Percentiles rank a stretch among this genome's conserved stretches.
phyloP scores from a whole-genome alignment of 2,113 vertebrate genomes.

The Grantiella picta region DNA sequence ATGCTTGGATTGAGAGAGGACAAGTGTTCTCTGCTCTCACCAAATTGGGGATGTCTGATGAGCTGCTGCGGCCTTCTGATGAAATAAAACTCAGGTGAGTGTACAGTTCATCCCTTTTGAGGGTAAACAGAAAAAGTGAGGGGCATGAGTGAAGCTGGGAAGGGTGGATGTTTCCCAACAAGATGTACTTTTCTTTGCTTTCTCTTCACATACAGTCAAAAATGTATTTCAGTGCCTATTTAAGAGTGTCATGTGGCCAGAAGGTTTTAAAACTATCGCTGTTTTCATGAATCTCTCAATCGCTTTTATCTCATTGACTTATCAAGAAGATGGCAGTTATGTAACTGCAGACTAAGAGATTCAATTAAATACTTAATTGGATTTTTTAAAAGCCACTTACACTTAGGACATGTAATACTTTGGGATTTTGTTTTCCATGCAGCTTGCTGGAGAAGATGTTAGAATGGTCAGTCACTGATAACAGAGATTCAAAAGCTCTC shows the following conservation, averaged over 20 bases:
- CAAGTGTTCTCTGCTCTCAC: constrained; percentile 95
- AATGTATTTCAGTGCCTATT: not conserved
- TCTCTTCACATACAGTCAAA: not conserved
- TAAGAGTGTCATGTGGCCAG: not conserved
- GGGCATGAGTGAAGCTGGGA: not conserved
- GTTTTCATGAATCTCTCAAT: not conserved
- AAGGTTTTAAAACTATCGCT: not conserved
- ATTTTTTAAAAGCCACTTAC: constrained; percentile 17
- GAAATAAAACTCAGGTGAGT: constrained; percentile 91
- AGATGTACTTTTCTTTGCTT: not conserved
- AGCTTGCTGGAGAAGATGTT: constrained; percentile 96
- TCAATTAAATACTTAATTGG: constrained; percentile 39
- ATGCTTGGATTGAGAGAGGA: constrained; percentile 90
- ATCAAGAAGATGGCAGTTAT: not conserved
- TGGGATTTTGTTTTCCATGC: constrained; percentile 48
- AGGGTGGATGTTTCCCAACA: not conserved
- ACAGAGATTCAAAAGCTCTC: constrained; percentile 85
- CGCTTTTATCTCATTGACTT: not conserved
- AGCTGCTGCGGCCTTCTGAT: constrained; percentile 87
- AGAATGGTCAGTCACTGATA: constrained; percentile 89
- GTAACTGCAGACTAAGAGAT: not conserved
- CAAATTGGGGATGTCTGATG: constrained; percentile 86
- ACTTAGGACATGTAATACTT: not conserved
- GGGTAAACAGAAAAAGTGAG: not conserved
- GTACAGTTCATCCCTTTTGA: not conserved